Evolutionary conservation across 2,113 vertebrate species (phyloP).

Genomic region (Turnix velox): DNA sequence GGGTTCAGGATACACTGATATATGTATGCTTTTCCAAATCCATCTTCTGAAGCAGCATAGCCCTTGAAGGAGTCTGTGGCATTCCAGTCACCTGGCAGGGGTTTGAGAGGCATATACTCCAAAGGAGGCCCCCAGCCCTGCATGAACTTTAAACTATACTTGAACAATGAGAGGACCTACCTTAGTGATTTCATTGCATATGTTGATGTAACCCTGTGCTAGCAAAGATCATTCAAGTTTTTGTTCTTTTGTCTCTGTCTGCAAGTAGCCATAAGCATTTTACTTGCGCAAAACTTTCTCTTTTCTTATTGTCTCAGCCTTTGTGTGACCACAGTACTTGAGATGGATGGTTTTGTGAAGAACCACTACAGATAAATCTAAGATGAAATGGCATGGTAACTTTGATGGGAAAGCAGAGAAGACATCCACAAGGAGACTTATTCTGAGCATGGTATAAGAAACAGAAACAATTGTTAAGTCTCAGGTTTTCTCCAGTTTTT

Average conservation of each 20-base stretch:
- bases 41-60: background rate
- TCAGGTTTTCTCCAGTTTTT: background rate
- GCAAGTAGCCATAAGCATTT: background rate
- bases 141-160: background rate
- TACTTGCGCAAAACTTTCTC: background rate
- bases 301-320: background rate
- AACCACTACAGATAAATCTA: background rate
- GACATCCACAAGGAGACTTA: background rate
- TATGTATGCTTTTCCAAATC: background rate
- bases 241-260: background rate
- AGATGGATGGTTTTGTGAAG: background rate
- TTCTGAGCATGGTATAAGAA: background rate
- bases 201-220: background rate
- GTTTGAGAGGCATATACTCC: background rate
- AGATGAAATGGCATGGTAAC: background rate
- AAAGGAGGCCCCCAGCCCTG: rapidly evolving
- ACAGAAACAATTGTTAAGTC: background rate
- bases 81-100: background rate
- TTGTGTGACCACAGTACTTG: background rate
- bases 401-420: background rate
- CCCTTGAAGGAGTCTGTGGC: background rate
- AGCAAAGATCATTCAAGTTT: background rate
- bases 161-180: background rate
- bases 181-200: background rate
- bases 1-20: background rate